Evolutionary conservation across 2,888 invertebrate genomes (phyloP), one percentile per base, ranked within the genome.

Genomic region (Mesodorylaimus sp.): DNA sequence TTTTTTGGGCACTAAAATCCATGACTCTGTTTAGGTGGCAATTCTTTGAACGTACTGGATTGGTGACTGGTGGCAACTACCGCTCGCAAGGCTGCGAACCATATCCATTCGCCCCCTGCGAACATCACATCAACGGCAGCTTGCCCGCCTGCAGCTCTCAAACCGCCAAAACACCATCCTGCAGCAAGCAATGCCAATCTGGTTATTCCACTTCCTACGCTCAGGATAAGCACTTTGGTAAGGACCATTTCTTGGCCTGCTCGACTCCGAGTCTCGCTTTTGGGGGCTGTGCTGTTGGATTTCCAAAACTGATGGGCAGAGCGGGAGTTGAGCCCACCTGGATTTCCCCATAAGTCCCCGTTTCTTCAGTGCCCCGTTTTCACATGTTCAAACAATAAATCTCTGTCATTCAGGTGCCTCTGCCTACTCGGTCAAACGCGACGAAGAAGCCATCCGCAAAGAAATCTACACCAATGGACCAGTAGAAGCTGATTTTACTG

Each of bases 381-480:
- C n/a, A n/a, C n/a, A n/a, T n/a, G n/a, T n/a, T n/a, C n/a, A 16
- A 36, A 36, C 13, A 16, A 36, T 36, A 16, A 36, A 16, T 24
- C 25, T 10, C 25, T 13, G 7, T 24, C 25, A 24, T 41, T 41
- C 21, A 41, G 42, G 42, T 24, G 23, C 21, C 21, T 24, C 10
- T 41, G 23, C 23, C 5, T 71, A 71, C 58, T 58, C 59, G 16
- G 57, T 84, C 2, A 65, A 66, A 2, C 71, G 73, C n/a, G 73
- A 78, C 46, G 77, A 75, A 28, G 69, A 74, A 1, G 75, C 80
- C 55, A 87, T 88, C 58, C 79, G 76, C 68, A 74, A 75, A 16
- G 88, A 88, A 68, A 77, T 88, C 52, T 77, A 77, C 71, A 77
- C 73, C 37, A 81, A 85, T 67, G 88, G 87, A 16, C 87, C 88